Evolutionary conservation across 1,140 invertebrate species (phyloP).

Genomic region (Drosophila ohnishii): DNA sequence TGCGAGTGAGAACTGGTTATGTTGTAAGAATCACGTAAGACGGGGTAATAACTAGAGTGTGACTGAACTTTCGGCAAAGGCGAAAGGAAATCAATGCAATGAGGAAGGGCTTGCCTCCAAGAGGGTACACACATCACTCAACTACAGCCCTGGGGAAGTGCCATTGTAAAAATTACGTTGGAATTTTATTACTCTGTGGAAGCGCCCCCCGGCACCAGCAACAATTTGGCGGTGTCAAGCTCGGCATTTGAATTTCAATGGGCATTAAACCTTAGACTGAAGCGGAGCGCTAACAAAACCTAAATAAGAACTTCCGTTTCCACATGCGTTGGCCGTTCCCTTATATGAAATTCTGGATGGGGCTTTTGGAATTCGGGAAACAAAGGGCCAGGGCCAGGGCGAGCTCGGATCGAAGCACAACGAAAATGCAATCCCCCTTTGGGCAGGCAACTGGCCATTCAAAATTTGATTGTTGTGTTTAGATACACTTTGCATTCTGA

Average conservation of each 20-base stretch:
- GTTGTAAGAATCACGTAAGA: constrained; percentile 77
- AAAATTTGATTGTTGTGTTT: constrained; percentile 52
- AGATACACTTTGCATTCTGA: constrained; percentile 64
- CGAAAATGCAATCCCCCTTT: constrained; percentile 38
- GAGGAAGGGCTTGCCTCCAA: constrained; percentile 12
- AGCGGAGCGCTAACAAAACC: constrained; percentile 45
- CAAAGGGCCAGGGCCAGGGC: constrained; percentile 37
- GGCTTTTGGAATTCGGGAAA: constrained; percentile 49
- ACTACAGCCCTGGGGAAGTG: constrained; percentile 46
- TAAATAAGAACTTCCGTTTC: constrained; percentile 76
- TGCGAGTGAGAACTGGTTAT: constrained; percentile 68
- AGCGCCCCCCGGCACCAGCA: constrained; percentile 24
- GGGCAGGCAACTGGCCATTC: constrained; percentile 64
- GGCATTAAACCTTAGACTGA: constrained; percentile 47
- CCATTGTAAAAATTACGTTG: constrained; percentile 54
- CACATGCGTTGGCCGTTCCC: constrained; percentile 32
- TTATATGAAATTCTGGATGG: constrained; percentile 33
- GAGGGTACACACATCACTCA: neutral
- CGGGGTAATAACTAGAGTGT: constrained; percentile 70
- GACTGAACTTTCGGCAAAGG: constrained; percentile 68
- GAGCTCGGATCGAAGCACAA: constrained; percentile 7
- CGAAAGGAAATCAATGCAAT: constrained; percentile 24
- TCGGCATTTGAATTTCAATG: constrained; percentile 73
- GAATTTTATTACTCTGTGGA: constrained; percentile 38
- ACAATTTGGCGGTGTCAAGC: constrained; percentile 52